Percentiles rank a stretch among this genome's conserved stretches.
phyloP scores from a whole-genome alignment of 2,888 invertebrate genomes.

The Oscheius myriophilus region DNA sequence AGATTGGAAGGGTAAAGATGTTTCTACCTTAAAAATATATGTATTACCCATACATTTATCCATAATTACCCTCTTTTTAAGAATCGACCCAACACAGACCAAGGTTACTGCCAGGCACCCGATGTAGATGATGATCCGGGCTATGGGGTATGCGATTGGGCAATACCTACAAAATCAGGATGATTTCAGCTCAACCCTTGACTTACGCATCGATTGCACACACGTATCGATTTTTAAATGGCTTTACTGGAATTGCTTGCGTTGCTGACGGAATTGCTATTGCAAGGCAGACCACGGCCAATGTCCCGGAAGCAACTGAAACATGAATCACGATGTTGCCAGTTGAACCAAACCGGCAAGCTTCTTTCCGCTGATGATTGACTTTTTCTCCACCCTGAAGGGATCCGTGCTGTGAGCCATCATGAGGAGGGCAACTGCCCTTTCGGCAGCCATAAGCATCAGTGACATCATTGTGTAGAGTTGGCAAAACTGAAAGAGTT shows the following conservation, averaged over 20 bases:
- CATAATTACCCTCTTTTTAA: slow-evolving; percentile 37
- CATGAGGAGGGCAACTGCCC: slow-evolving; percentile 49
- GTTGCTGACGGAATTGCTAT: slow-evolving; percentile 42
- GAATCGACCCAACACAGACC: slow-evolving; percentile 58
- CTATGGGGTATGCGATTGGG: slow-evolving; percentile 62
- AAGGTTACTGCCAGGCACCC: slow-evolving; percentile 57
- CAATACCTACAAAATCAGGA: slow-evolving; percentile 52
- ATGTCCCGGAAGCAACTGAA: slow-evolving; percentile 17
- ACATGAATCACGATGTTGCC: background rate
- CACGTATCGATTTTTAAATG: slow-evolving; percentile 63
- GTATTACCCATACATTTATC: background rate
- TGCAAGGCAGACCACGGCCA: slow-evolving; percentile 35
- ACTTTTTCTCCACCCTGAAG: background rate
- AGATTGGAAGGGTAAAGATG: slow-evolving; percentile 45
- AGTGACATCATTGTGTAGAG: slow-evolving; percentile 59
- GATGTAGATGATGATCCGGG: slow-evolving; percentile 58
- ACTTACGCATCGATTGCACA: slow-evolving; percentile 64
- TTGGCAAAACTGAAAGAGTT: slow-evolving; percentile 58
- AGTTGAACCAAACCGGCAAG: slow-evolving; percentile 21
- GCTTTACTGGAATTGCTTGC: slow-evolving; percentile 56
- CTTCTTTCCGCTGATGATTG: slow-evolving; percentile 29
- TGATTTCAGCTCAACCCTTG: background rate
- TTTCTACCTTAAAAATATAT: slow-evolving; percentile 35
- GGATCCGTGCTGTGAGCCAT: slow-evolving; percentile 31
- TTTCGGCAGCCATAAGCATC: slow-evolving; percentile 62